phyloP scores from a whole-genome alignment of 2,797 vertebrate species.

The Pelodytes ibericus region DNA sequence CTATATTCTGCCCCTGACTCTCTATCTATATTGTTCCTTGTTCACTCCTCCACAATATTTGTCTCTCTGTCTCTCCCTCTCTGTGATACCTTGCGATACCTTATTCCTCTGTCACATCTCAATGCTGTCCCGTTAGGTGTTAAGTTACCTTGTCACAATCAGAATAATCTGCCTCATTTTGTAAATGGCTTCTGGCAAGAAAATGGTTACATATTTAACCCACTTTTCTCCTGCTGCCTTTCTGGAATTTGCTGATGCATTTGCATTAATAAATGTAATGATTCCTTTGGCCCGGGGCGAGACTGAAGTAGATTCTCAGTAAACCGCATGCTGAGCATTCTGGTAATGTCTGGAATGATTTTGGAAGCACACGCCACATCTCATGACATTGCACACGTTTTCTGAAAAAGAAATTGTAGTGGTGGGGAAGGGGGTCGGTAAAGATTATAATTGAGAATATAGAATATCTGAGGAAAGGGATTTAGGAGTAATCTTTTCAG shows the following conservation, averaged over 20 bases:
- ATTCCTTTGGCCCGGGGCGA: conserved; percentile 12
- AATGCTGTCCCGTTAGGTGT: neutral
- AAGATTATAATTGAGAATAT: too few relatives aligned
- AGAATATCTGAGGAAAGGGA: too few relatives aligned
- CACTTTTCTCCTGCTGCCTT: neutral
- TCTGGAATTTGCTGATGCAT: conserved; percentile 11
- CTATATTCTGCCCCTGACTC: too few relatives aligned
- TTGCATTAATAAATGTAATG: conserved; percentile 29
- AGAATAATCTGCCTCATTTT: conserved; percentile 1
- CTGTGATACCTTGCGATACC: conserved; percentile 11
- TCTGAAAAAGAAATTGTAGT: neutral
- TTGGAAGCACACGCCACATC: neutral
- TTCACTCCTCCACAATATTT: too few relatives aligned
- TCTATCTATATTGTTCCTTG: too few relatives aligned
- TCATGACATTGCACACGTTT: neutral
- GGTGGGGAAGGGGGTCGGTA: too few relatives aligned
- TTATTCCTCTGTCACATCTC: neutral
- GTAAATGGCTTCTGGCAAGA: neutral
- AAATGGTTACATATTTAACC: conserved; percentile 3
- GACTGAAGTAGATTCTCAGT: neutral
- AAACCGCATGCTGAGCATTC: neutral
- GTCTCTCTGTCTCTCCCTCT: too few relatives aligned
- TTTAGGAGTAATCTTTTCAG: too few relatives aligned
- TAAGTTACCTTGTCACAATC: neutral
- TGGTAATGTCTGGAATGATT: conserved; percentile 12